Evolutionary conservation across 1,140 invertebrate species (phyloP), one percentile per base, ranked within the genome.

Genomic region (Schlechtendalia chinensis): DNA sequence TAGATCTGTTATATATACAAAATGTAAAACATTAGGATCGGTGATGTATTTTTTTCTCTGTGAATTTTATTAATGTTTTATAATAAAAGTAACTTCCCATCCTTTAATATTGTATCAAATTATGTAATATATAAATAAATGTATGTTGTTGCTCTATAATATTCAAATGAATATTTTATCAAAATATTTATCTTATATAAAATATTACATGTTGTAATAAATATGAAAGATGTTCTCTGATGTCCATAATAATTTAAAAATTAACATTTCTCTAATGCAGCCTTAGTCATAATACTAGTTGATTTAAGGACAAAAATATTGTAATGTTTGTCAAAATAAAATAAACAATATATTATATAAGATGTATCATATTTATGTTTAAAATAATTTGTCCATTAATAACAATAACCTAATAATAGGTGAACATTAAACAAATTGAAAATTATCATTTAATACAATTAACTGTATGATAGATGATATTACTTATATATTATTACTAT

Each of bases 1-100:
- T 69, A 69, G 65, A 69, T 69, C 67, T 69, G 45, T 69, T 69
- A 69, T 45, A 5, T n/a, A 47, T 27, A 27, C 47, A 67, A 67
- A 39, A 11, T 10, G 5, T 50, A 50, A 50, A 69, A 50, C 47
- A 8, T 50, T 69, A 50, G 12, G n/a, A 47, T 47, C 45, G 12
- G 6, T n/a, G 8, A n/a, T 67, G 29, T 69, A 45, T 67, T 67
- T 67, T 67, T 67, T n/a, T n/a, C n/a, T n/a, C 61, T 17, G 32
- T 67, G 63, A 27, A 45, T 67, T 10, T 50, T 12, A 27, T 2
- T 27, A 19, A n/a, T 65, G 8, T 69, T 8, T 5, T 24, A 47
- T 47, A n/a, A n/a, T n/a, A 47, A 47, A 1, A 47, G 12, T 47
- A 47, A 19, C 39, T 69, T 24, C 45, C 11, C 39, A 39, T 39